Evolutionary conservation across 1,140 invertebrate genomes (phyloP).

Genomic region (Drosophila serrata): DNA sequence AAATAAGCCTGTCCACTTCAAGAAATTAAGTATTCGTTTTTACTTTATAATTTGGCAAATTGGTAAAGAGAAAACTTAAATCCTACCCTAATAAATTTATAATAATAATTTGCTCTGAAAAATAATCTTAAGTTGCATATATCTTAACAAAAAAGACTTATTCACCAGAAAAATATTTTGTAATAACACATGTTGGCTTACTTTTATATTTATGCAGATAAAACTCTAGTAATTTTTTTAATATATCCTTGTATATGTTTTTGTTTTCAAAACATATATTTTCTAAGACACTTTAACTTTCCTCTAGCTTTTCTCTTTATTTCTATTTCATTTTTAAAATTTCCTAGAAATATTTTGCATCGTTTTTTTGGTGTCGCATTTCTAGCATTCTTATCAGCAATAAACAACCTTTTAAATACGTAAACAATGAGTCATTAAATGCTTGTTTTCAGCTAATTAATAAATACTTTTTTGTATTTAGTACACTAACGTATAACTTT

Average conservation of each 20-base stretch:
- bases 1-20: conserved; percentile 16
- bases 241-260: no score
- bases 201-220: no score
- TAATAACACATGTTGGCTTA: no score
- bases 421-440: neutral
- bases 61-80: neutral
- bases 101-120: no score
- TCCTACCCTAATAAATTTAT: no score
- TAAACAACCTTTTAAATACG: conserved; percentile 2
- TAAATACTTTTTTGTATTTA: neutral
- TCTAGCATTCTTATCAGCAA: neutral
- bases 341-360: neutral
- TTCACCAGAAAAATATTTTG: neutral
- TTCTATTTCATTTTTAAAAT: neutral
- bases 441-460: neutral
- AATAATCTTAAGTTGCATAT: no score
- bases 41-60: no score
- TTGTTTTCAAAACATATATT: no score
- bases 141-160: neutral
- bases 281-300: no score
- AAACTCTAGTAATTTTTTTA: no score
- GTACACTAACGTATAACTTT: neutral
- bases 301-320: neutral
- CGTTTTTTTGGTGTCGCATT: neutral
- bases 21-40: neutral